phyloP scores from a whole-genome alignment of 2,797 vertebrate species.

The Sphaeramia orbicularis region DNA sequence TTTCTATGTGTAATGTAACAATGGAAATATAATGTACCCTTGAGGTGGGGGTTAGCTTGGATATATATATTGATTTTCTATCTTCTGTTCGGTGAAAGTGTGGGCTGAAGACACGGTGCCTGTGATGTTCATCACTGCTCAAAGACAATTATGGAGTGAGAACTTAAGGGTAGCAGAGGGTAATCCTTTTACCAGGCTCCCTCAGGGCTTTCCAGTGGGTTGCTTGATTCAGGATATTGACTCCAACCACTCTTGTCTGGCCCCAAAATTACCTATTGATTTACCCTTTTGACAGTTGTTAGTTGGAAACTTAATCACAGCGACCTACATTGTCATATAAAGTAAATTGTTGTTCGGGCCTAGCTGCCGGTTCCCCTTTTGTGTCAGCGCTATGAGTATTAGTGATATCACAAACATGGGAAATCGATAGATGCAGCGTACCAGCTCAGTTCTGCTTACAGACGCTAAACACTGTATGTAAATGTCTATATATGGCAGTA shows the following conservation, averaged over 20 bases:
- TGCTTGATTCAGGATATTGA: constrained; percentile 79
- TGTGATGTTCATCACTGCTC: constrained; percentile 80
- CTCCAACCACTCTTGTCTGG: constrained; percentile 76
- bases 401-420: constrained; percentile 37
- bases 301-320: constrained; percentile 84
- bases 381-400: constrained; percentile 48
- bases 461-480: constrained; percentile 17
- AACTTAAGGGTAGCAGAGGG: constrained; percentile 77
- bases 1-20: constrained; percentile 47
- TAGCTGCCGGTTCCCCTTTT: constrained; percentile 50
- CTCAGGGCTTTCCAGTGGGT: constrained; percentile 65
- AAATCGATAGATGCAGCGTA: constrained; percentile 58
- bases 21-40: constrained; percentile 50
- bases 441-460: constrained; percentile 21
- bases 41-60: constrained; percentile 28
- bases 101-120: constrained; percentile 66
- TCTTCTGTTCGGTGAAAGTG: constrained; percentile 50
- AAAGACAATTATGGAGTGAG: constrained; percentile 84
- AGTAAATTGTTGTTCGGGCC: constrained; percentile 66
- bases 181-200: constrained; percentile 85
- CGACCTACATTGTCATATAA: constrained; percentile 80
- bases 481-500: neutral
- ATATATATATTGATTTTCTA: constrained; percentile 69
- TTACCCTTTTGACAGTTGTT: constrained; percentile 85
- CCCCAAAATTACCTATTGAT: constrained; percentile 86